These are phyloP conservation scores for Caenorhabditis uteleia DNA, from an alignment of 2,888 invertebrate genomes.

Conservation along the genomic window DNA sequence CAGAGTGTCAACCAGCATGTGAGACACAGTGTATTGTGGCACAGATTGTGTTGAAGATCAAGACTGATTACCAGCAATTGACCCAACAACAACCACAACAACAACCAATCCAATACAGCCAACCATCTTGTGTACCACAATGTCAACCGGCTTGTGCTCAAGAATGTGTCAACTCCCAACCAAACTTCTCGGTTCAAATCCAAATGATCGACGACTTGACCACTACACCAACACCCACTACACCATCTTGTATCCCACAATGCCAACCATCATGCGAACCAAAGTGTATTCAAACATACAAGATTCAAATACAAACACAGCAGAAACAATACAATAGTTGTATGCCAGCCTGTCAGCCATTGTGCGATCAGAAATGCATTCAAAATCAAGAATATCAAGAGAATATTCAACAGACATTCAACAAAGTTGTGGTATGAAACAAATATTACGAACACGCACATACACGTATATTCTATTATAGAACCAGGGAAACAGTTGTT, in stretches of 20 bases:
- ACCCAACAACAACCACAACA: slow-evolving; percentile 7
- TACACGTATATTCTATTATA: too few relatives aligned
- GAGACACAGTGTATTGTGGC: slow-evolving; percentile 38
- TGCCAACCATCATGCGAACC: slow-evolving; percentile 39
- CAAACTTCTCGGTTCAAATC: slow-evolving; percentile 29
- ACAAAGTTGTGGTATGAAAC: slow-evolving; percentile 5
- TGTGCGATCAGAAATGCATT: slow-evolving; percentile 35
- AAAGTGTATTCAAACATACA: slow-evolving; percentile 36
- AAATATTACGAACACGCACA: background rate
- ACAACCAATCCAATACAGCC: slow-evolving; percentile 8
- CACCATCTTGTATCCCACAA: slow-evolving; percentile 24
- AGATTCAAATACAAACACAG: slow-evolving; percentile 29
- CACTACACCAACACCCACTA: slow-evolving; percentile 10
- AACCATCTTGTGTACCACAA: slow-evolving; percentile 18
- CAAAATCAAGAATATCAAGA: slow-evolving; percentile 38
- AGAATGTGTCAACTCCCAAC: slow-evolving; percentile 31
- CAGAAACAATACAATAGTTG: slow-evolving; percentile 35
- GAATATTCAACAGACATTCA: slow-evolving; percentile 20
- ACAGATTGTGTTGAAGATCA: slow-evolving; percentile 33
- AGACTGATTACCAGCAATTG: slow-evolving; percentile 4
- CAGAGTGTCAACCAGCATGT: slow-evolving; percentile 43
- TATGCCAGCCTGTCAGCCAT: slow-evolving; percentile 42
- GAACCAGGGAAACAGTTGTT: slow-evolving; percentile 29
- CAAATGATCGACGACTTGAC: slow-evolving; percentile 24
- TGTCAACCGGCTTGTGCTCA: slow-evolving; percentile 41